These are phyloP conservation scores for Orchestia grillus DNA, from an alignment of 1,140 invertebrate genomes.

Conservation along the genomic window DNA sequence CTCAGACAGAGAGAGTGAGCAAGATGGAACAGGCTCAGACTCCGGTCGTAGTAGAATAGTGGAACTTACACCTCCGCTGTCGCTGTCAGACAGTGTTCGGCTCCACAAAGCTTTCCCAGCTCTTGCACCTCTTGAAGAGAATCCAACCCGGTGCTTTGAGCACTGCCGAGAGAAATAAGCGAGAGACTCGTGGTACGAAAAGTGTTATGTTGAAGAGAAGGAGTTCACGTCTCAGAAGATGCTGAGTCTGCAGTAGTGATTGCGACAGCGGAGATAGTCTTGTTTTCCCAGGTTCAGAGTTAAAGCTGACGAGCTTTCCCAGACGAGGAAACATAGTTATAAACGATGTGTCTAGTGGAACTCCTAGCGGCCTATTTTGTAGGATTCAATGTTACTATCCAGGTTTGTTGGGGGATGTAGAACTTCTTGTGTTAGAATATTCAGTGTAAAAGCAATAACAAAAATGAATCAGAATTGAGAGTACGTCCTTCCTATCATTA, in stretches of 20 bases:
- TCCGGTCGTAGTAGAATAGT: background rate
- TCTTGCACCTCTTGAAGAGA: background rate
- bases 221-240: background rate
- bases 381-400: background rate
- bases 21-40: background rate
- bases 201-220: slow-evolving; percentile 3
- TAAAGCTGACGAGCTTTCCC: background rate
- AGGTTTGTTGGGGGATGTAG: background rate
- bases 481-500: background rate
- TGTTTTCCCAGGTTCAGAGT: background rate
- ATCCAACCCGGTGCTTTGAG: background rate
- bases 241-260: slow-evolving; percentile 6
- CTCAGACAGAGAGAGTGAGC: background rate
- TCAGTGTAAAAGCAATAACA: background rate
- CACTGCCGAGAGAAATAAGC: background rate
- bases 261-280: background rate
- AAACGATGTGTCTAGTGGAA: background rate
- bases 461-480: background rate
- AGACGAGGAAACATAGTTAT: background rate
- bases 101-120: background rate
- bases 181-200: background rate
- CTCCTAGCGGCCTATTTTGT: background rate
- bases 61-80: background rate
- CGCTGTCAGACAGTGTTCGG: background rate
- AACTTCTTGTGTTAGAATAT: background rate